These are phyloP conservation scores for Cataglyphis cursor DNA, from an alignment of 2,888 invertebrate genomes.

Conservation along the genomic window DNA sequence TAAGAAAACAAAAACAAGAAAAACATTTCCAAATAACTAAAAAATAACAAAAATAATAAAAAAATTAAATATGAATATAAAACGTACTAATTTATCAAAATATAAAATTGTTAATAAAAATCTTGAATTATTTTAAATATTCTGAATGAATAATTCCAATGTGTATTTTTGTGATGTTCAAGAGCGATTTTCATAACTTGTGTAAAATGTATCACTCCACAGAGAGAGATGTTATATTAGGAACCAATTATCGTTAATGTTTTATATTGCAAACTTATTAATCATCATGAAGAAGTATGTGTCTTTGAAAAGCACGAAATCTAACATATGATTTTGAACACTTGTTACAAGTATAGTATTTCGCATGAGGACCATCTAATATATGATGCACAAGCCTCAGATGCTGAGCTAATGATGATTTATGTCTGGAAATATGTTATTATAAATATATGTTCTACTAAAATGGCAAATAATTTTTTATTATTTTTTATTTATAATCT, in stretches of 20 bases:
- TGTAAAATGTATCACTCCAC: not conserved
- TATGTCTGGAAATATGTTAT: conserved; percentile 64
- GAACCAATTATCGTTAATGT: not conserved
- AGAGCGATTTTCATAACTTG: not conserved
- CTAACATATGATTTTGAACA: conserved; percentile 65
- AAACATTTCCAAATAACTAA: conserved; percentile 22
- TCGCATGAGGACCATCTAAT: not conserved
- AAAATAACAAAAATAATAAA: conserved; percentile 19
- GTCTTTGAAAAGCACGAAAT: conserved; percentile 65
- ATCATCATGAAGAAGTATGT: conserved; percentile 54
- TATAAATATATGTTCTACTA: not conserved
- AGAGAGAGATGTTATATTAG: not conserved
- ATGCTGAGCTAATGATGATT: conserved; percentile 66
- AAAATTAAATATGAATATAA: conserved; percentile 20
- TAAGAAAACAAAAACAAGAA: not conserved
- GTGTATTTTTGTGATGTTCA: not conserved
- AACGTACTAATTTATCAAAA: conserved; percentile 10
- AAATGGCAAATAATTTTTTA: not conserved
- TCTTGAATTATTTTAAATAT: not conserved
- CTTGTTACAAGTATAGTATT: conserved; percentile 53
- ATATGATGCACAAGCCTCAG: conserved; percentile 51
- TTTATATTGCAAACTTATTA: conserved; percentile 42
- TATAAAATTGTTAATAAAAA: conserved; percentile 14
- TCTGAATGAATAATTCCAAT: not conserved
- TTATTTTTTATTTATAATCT: conserved; percentile 36